These are phyloP conservation scores for Opisthocomus hoazin DNA, from an alignment of 2,113 vertebrate genomes.

Conservation along the genomic window DNA sequence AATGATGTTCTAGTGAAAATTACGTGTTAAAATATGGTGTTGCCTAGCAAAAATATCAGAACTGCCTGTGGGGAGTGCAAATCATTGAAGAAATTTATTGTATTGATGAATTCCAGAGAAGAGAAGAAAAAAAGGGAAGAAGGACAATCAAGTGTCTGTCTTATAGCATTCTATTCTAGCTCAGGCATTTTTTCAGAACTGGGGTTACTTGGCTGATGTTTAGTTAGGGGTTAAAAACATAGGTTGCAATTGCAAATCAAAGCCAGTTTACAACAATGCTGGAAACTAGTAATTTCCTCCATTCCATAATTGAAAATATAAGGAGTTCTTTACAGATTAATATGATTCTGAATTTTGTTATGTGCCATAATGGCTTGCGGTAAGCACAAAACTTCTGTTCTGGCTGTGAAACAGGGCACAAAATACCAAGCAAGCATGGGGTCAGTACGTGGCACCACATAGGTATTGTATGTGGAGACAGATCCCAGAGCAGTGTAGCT, in stretches of 20 bases:
- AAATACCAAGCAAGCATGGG: neutral
- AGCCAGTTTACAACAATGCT: neutral
- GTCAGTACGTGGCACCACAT: neutral
- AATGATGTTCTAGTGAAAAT: constrained; percentile 21
- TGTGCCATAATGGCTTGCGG: neutral
- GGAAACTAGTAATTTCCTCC: neutral
- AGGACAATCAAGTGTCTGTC: neutral
- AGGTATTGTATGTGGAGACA: rapidly evolving
- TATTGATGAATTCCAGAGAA: neutral
- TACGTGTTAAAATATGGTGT: neutral
- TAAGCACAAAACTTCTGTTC: neutral
- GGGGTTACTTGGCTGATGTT: neutral
- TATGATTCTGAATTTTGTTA: neutral
- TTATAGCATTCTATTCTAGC: neutral
- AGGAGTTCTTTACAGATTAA: neutral
- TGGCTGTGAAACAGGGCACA: neutral
- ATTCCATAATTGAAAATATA: neutral
- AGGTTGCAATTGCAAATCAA: neutral
- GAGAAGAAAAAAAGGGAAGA: neutral
- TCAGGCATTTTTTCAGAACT: neutral
- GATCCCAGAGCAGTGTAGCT: neutral
- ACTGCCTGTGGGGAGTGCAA: neutral
- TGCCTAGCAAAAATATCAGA: constrained; percentile 6
- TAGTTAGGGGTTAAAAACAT: neutral
- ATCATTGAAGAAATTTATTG: constrained; percentile 18